These are phyloP conservation scores for Felis catus DNA, from an alignment of 2,113 vertebrate species.

Conservation along the genomic window DNA sequence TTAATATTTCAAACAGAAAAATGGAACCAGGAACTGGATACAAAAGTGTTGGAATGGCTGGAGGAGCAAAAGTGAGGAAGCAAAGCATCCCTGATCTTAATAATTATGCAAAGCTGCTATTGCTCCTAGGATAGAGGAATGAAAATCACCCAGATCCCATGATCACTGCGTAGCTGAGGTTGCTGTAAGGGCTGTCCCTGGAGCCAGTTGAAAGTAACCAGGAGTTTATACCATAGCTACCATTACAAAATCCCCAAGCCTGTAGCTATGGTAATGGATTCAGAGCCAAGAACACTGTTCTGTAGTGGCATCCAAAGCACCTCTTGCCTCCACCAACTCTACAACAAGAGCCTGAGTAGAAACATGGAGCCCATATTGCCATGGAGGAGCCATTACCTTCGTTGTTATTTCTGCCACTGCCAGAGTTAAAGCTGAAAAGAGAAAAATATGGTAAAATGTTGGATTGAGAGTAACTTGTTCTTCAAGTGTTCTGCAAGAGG, in stretches of 20 bases:
- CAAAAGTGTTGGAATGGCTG: background rate
- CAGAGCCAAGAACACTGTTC: background rate
- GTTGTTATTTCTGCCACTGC: background rate
- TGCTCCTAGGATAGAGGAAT: background rate
- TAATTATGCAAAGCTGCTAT: background rate
- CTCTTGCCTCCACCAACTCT: background rate
- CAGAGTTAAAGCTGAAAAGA: background rate
- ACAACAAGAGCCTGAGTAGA: background rate
- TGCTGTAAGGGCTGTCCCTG: background rate
- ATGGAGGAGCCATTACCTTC: background rate
- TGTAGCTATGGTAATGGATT: background rate
- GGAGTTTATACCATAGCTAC: background rate
- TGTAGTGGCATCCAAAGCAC: fast-evolving
- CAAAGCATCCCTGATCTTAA: background rate
- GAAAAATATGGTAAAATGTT: too few species aligned
- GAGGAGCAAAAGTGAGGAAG: background rate
- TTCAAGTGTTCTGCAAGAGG: too few species aligned
- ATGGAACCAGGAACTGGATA: background rate
- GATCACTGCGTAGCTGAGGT: background rate
- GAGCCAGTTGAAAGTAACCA: background rate
- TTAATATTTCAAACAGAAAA: background rate
- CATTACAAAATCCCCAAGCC: background rate
- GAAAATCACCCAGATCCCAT: background rate
- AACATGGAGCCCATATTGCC: background rate
- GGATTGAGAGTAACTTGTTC: too few species aligned